Conservation (phyloP, 1,140 invertebrate species). For the Stenopsyche tienmushanensis region DNA sequence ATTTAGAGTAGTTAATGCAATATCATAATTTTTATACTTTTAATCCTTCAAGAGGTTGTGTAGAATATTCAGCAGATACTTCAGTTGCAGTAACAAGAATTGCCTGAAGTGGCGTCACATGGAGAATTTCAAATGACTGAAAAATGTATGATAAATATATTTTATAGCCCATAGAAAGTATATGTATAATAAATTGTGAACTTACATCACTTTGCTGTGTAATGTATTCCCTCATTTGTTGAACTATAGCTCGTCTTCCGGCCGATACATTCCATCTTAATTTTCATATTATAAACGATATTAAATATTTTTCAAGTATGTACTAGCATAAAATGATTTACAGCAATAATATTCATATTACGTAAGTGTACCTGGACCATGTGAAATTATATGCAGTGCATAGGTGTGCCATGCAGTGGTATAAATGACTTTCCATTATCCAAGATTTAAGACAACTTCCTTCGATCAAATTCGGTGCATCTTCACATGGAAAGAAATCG, state of each 20-base stretch:
- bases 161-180: too few species aligned
- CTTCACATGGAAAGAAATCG: conserved; percentile 86
- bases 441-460: conserved; percentile 71
- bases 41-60: conserved; percentile 27
- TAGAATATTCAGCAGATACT: conserved; percentile 38
- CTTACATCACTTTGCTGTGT: conserved; percentile 19
- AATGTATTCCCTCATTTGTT: conserved; percentile 37
- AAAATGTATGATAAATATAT: too few species aligned
- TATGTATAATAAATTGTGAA: too few species aligned
- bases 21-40: conserved; percentile 16
- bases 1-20: too few species aligned
- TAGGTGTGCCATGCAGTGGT: conserved; percentile 79
- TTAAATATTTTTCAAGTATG: neutral
- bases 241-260: conserved; percentile 35
- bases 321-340: neutral
- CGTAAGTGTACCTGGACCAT: conserved; percentile 65
- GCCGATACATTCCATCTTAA: conserved; percentile 36
- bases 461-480: conserved; percentile 81
- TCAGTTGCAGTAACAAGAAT: conserved; percentile 30
- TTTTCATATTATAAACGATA: neutral
- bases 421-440: conserved; percentile 75
- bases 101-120: conserved; percentile 33
- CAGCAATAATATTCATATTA: too few species aligned
- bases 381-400: conserved; percentile 77
- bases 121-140: conserved; percentile 33